A percentile compares a stretch with the other conserved stretches of the same genome.
phyloP scores from a whole-genome alignment of 2,888 invertebrate species.

The Clunio marinus region DNA sequence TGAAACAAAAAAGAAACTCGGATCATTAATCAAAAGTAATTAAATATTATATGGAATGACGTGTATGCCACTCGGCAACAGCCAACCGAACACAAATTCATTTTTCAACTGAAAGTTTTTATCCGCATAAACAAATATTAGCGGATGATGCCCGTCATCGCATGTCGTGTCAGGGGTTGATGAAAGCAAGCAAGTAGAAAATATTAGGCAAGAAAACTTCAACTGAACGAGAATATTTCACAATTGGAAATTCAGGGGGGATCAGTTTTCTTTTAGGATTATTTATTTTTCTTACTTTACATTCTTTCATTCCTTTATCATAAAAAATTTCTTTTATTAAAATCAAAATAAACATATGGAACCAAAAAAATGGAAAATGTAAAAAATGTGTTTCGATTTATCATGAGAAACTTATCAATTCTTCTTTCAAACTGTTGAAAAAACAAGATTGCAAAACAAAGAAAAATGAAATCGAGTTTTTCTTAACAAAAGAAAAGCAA shows the following conservation, averaged over 20 bases:
- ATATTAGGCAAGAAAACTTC: no score
- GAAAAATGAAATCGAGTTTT: not conserved
- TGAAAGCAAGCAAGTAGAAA: no score
- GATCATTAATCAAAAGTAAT: constrained; percentile 39
- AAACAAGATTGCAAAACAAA: not conserved
- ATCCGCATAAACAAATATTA: constrained; percentile 30
- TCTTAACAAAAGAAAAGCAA: constrained; percentile 35
- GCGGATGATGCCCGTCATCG: constrained; percentile 22
- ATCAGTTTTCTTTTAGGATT: constrained; percentile 20
- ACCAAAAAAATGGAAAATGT: not conserved
- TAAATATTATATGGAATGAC: constrained; percentile 35
- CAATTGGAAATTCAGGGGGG: no score
- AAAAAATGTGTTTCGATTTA: constrained; percentile 23
- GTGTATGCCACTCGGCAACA: constrained; percentile 37
- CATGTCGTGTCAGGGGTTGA: no score
- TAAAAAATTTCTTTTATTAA: constrained; percentile 7
- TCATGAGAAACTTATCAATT: constrained; percentile 27
- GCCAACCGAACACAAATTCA: constrained; percentile 34
- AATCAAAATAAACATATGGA: constrained; percentile 17
- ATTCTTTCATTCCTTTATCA: not conserved
- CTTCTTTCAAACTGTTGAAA: not conserved
- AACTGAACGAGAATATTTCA: no score
- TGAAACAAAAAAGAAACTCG: not conserved
- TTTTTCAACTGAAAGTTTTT: constrained; percentile 31
- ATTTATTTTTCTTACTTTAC: not conserved